Evolutionary conservation across 2,888 invertebrate species (phyloP).

Genomic region (Molorchus minor): DNA sequence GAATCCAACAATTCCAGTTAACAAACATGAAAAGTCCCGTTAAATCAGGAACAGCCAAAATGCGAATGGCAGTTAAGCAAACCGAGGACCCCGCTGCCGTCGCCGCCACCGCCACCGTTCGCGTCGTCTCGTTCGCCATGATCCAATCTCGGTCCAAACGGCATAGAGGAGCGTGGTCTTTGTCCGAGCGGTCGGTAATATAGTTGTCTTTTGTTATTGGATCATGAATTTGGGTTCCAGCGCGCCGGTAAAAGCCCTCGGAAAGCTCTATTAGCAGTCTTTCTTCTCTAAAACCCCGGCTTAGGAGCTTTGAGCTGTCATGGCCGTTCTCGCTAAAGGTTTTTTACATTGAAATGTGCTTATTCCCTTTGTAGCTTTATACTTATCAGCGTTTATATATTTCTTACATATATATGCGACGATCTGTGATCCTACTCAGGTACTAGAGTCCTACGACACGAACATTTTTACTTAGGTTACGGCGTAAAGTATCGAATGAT

Average conservation of each 20-base stretch:
- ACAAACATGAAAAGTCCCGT: background rate
- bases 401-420: conserved; percentile 34
- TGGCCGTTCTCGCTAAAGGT: conserved; percentile 58
- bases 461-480: too few species aligned
- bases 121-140: conserved; percentile 32
- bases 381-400: conserved; percentile 47
- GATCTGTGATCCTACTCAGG: too few species aligned
- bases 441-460: too few species aligned
- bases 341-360: conserved; percentile 64
- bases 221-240: conserved; percentile 65
- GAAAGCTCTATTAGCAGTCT: conserved; percentile 66
- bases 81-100: conserved; percentile 8
- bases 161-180: conserved; percentile 53
- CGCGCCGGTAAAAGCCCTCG: conserved; percentile 62
- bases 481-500: too few species aligned
- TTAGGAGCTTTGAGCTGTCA: conserved; percentile 63
- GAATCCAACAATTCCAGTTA: background rate
- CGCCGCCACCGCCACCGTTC: conserved; percentile 23
- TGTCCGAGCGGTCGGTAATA: conserved; percentile 65
- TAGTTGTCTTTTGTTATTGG: conserved; percentile 66
- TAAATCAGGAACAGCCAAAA: conserved; percentile 7
- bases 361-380: conserved; percentile 61
- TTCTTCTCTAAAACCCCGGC: conserved; percentile 63
- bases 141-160: conserved; percentile 57
- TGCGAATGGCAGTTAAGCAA: conserved; percentile 16